Evolutionary conservation across 2,797 vertebrate genomes (phyloP), one percentile per base, ranked within the genome.

Genomic region (Malacoraja senta): DNA sequence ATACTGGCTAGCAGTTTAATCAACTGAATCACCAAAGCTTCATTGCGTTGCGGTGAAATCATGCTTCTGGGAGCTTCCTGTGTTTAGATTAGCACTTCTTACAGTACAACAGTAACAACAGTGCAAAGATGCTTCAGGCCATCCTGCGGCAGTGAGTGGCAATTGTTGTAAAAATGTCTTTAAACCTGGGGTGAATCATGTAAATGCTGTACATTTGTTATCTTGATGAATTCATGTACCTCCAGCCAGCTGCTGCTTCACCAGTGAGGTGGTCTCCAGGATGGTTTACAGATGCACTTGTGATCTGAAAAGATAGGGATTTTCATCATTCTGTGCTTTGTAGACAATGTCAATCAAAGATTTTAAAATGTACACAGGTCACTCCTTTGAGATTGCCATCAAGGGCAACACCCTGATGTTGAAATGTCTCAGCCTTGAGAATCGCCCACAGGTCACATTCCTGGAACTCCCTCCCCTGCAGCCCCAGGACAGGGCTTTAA

Each of bases 221-320:
- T 71, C 44, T 4, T 79, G 35, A 26, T 81, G 63, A 65, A 65
- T 61, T 10, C 93, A 95, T 97, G 97, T 95, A 99, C 99, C 96
- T 98, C 99, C 99, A 99, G 38, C 97, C 98, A 90, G 97, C 97
- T 65, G 97, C 93, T 90, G 97, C 96, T 93, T 96, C 97, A 93
- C 96, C 95, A 0, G 21, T 95, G 94, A 98, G 95, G 94, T 99
- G 95, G 94, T 98, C 98, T 94, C 95, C 96, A 91, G 98, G 95
- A 94, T 99, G 97, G 79, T 97, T 96, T 8, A 96, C 97, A 93
- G 97, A 98, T 10, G 98, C 98, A n/a, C 97, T 96, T 96, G 97
- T 97, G 58, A 99, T 96, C 99, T 99, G 95, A 91, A 93, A 92
- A 72, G n/a, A 88, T 2, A 81, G 15, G 58, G 26, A 17, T 38